Evolutionary conservation across 2,797 vertebrate genomes (phyloP).

Genomic region (Lepidocolaptes lacrymiger): DNA sequence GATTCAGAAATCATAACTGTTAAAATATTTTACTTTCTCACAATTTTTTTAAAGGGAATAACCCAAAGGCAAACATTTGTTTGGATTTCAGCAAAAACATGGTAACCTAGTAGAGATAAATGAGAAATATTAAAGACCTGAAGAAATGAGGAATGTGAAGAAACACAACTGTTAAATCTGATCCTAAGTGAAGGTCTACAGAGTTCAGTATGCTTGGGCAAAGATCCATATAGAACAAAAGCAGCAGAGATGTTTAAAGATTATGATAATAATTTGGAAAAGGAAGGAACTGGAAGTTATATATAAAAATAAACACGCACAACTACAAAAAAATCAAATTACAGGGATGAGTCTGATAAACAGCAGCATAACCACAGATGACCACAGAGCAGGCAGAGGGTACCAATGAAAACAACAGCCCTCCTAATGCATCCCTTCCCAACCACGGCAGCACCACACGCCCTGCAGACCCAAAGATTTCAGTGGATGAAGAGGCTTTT

Average conservation of each 20-base stretch:
- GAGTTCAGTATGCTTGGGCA: conserved; percentile 29
- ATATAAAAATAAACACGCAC: conserved; percentile 43
- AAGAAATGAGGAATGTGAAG: conserved; percentile 7
- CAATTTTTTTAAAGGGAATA: neutral
- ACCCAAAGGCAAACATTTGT: conserved; percentile 22
- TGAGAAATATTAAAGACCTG: conserved; percentile 15
- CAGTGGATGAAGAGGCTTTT: rapidly evolving
- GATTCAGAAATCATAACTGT: neutral
- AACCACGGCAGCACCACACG: rapidly evolving
- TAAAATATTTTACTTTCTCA: conserved; percentile 22
- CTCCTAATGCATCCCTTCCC: conserved; percentile 30
- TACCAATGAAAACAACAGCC: conserved; percentile 61
- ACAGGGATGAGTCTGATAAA: conserved; percentile 31
- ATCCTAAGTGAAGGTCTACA: neutral
- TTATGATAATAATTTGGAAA: conserved; percentile 9
- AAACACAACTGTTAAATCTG: conserved; percentile 20
- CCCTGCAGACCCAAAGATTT: neutral
- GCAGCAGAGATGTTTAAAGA: conserved; percentile 22
- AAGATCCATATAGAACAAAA: conserved; percentile 29
- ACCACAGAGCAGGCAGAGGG: conserved; percentile 51
- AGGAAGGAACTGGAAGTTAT: conserved; percentile 40
- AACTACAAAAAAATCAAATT: conserved; percentile 32
- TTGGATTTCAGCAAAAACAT: conserved; percentile 22
- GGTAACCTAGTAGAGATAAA: conserved; percentile 20
- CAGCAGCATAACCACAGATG: conserved; percentile 67